Evolutionary conservation across 2,888 invertebrate genomes (phyloP), one percentile per base, ranked within the genome.

Genomic region (Diarsia mendica): DNA sequence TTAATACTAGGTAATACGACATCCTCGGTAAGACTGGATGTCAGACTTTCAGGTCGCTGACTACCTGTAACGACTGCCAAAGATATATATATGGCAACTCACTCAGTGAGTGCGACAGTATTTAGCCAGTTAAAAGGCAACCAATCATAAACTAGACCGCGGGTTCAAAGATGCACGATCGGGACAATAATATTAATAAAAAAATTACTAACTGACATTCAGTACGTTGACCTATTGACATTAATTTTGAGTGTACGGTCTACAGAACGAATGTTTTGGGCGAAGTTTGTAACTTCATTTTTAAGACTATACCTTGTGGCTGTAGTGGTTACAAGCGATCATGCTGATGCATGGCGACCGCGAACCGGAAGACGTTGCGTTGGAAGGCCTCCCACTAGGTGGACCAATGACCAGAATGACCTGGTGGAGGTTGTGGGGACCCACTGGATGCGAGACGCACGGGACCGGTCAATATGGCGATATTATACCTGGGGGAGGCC

Each of bases 141-240:
- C 33, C 18, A 6, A 61, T 66, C 28, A 67, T 9, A 69, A 80
- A 67, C 69, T 77, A 51, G 82, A 72, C n/a, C 78, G 58, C 61
- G 65, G 28, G 74, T 67, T 73, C 72, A 77, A 60, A 80, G 77
- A 70, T 68, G 48, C 61, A 53, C 3, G 60, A 64, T 71, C 53
- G n/a, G 53, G 0, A 33, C 77, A 55, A 68, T 77, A 76, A 71
- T 71, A 55, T 72, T 71, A 83, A 85, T 83, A 85, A 76, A 78
- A 80, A 77, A 77, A 78, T 53, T 82, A 69, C 71, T 18, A 33
- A 67, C 70, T 72, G 58, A 28, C 67, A 46, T 39, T 39, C 61
- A 80, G 85, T 74, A 33, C 85, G 61, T 49, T 68, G 85, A 85
- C 85, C 85, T 68, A 85, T 76, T 85, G 85, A 78, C 85, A 78